Percentiles rank a stretch among this genome's conserved stretches.
Evolutionary conservation across 1,140 invertebrate genomes (phyloP).

Genomic region (Phocides pigmalion): DNA sequence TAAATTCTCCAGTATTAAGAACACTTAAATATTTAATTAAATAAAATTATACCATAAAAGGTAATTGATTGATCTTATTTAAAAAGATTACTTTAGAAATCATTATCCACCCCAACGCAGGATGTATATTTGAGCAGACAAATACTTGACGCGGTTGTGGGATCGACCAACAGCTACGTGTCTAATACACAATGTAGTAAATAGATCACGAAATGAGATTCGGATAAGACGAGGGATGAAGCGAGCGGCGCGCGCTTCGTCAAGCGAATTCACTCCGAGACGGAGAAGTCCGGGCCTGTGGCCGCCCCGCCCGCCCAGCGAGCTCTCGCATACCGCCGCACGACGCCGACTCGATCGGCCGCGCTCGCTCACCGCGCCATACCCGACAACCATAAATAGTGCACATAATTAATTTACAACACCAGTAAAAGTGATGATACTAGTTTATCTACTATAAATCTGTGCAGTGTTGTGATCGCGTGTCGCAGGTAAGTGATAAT

Average conservation of each 20-base stretch:
- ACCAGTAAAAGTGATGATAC: conserved; percentile 80
- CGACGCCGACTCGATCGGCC: conserved; percentile 64
- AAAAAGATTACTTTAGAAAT: conserved; percentile 1
- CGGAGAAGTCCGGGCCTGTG: conserved; percentile 8
- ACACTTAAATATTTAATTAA: neutral
- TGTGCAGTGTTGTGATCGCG: conserved; percentile 78
- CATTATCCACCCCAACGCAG: conserved; percentile 1
- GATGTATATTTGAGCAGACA: conserved; percentile 21
- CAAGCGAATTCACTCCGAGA: conserved; percentile 33
- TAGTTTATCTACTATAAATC: conserved; percentile 80
- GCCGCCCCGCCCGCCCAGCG: conserved; percentile 65
- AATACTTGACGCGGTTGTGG: conserved; percentile 20
- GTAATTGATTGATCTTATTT: neutral
- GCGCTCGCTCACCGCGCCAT: conserved; percentile 49
- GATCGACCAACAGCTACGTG: conserved; percentile 13
- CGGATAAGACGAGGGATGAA: conserved; percentile 53
- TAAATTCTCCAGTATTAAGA: too few relatives aligned
- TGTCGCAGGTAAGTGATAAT: conserved; percentile 82
- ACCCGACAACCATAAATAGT: conserved; percentile 55
- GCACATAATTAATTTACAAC: conserved; percentile 76
- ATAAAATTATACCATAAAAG: too few relatives aligned
- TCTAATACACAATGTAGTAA: conserved; percentile 12
- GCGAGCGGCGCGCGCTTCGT: conserved; percentile 65
- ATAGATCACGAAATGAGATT: conserved; percentile 38
- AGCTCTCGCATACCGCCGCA: conserved; percentile 63